Base-by-base conservation (phyloP, 2,888 invertebrate species). In the Oscheius onirici region DNA sequence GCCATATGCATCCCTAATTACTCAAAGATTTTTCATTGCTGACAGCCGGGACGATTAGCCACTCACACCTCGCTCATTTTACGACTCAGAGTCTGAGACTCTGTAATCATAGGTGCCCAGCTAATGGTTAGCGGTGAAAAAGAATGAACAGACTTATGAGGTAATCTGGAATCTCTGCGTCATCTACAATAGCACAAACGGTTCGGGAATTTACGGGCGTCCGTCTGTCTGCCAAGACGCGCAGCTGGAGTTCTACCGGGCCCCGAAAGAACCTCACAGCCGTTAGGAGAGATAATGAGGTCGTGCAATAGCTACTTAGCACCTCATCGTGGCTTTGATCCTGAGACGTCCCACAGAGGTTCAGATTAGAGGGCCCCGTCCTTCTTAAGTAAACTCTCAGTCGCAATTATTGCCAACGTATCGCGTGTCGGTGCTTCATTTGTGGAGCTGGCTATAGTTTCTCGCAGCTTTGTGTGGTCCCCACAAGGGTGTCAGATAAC, bases 11-110 rank as follows among this genome's bases (percentile, higher is more conserved):
- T 54, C 54, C 52, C 66, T 66, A 66, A 66, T 66, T 66, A 66
- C 66, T 66, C 66, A 54, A 66, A 54, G 52, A 66, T 66, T 66
- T 66, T 66, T 66, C 66, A 66, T 66, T 66, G 66, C 66, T 66
- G 66, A 66, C 66, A 66, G 66, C 66, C 66, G 66, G 63, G 46
- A 63, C 63, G 46, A 63, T 63, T 63, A 63, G 34, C 46, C 28
- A 49, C 49, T n/a, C 63, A 63, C 63, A 46, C 49, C 46, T 17
- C 60, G 40, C 60, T 43, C 17, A 26, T 43, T 24, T 61, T 61
- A 61, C 61, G 61, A 24, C 54, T 10, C 61, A 46, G 28, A 8
- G 46, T 8, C 8, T 46, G 46, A 55, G 34, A n/a, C 10, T 13
- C 24, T 24, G 10, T 55, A 17, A 58, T 41, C n/a, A 58, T 58